Evolutionary conservation across 2,888 invertebrate species (phyloP), one percentile per base, ranked within the genome.

Genomic region (Drosophila ustulata): DNA sequence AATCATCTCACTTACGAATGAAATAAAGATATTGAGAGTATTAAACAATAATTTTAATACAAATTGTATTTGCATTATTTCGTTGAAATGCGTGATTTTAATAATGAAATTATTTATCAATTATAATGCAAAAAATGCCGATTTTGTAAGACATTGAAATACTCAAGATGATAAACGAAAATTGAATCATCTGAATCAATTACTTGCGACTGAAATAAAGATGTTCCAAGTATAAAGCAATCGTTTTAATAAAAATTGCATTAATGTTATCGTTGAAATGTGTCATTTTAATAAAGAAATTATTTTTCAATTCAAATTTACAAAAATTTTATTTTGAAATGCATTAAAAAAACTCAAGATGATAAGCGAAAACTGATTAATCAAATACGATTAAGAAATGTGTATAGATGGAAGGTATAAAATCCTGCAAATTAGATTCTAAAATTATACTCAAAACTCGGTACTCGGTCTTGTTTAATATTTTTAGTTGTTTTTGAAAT

Each of bases 1-100:
- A 53, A 6, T 68, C 45, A 61, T 55, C 18, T 50, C n/a, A 18
- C 39, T 37, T 47, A 18, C 25, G 30, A 39, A 25, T 45, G 23
- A 62, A 67, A 72, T 55, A 18, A 39, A 45, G 53, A 34, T 53
- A 41, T 58, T 18, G 7, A 41, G 50, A 34, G 39, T 28, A 2
- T 23, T n/a, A 13, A 25, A 37, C 3, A 43, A 43, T 23, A 3
- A 34, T 11, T 11, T 34, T 7, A 28, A 30, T 30, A 6, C 7
- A 6, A 7, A 30, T 34, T 34, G 8, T 34, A 34, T 34, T 34
- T 34, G 34, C 34, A 34, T 34, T 7, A 34, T 34, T 34, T 30
- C 11, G 3, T 34, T 34, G 11, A 34, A 9, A 34, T 4, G 11
- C 11, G 34, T 34, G 8, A 32, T 34, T 34, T 9, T 34, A 11